Base-by-base conservation (phyloP, 2,888 invertebrate species). In the Eudiplozoon nipponicum region DNA sequence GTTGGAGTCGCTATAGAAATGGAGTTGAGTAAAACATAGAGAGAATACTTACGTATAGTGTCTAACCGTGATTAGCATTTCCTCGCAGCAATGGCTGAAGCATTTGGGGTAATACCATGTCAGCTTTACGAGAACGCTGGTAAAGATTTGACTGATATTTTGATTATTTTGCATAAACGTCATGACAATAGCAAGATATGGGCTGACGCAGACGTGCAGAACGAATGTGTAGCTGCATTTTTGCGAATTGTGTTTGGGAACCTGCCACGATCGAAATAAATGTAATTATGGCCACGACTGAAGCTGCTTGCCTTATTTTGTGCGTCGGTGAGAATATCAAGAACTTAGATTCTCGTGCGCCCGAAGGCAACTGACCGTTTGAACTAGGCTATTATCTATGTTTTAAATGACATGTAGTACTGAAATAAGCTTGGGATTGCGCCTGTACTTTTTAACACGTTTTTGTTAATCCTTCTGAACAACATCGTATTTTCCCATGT, bases 101-200 rank as follows among this genome's bases (percentile, higher is more conserved):
- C 84, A 21, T 66, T 94, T 50, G 94, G 98, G 64, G 67, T 81
- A 23, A 77, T 98, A 49, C 94, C 94, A 13, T 67, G 90, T 18
- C 94, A 94, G 64, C 65, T 98, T 46, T 86, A 86, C 58, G 84
- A 90, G 60, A 94, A 94, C 62, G 94, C 94, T 23, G 94, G 94
- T 31, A 77, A 98, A 54, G 94, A 98, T 61, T 81, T 86, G 4
- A 90, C 86, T 42, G 80, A 80, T 57, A 73, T 98, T 53, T 66
- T 98, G 42, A 98, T 90, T 61, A 81, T 86, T 61, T 66, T 98
- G 45, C 65, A 94, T 11, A 81, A 86, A 59, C 76, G 74, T 50
- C 94, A 98, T 56, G 77, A 84, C 38, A 72, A 75, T 54, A 80
- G 78, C 43, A 69, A 70, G 33, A 67, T 68, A 44, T 86, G 86